phyloP scores from a whole-genome alignment of 2,113 vertebrate species.

The Caranx ignobilis region DNA sequence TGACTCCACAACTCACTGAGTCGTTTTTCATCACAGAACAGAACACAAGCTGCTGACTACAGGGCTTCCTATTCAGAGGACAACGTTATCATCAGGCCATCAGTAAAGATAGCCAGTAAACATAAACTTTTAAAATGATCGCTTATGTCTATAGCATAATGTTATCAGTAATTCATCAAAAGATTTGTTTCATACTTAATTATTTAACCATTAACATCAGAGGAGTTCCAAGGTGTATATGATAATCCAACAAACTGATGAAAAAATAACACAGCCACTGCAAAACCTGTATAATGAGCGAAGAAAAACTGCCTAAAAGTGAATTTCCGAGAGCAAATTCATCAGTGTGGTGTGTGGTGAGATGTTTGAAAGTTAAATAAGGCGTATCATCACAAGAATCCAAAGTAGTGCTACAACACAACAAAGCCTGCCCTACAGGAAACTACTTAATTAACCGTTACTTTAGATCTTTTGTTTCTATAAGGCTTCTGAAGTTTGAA shows the following conservation, averaged over 20 bases:
- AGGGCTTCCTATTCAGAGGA: not conserved
- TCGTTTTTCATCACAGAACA: not conserved
- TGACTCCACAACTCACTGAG: conserved; percentile 4
- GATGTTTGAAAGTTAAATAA: not conserved
- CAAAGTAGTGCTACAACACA: not conserved
- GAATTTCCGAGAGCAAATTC: not conserved
- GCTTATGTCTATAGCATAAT: not conserved
- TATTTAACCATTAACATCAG: not conserved
- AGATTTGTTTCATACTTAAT: not conserved
- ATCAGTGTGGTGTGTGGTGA: not conserved
- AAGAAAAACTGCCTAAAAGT: not conserved
- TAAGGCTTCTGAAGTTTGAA: not conserved
- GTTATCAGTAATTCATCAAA: not conserved
- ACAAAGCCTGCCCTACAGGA: not conserved
- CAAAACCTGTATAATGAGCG: not conserved
- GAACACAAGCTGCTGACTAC: conserved; percentile 3
- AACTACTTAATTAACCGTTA: not conserved
- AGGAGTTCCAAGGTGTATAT: not conserved
- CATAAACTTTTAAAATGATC: not conserved
- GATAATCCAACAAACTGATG: not conserved
- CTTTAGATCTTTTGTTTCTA: not conserved
- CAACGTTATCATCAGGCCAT: not conserved
- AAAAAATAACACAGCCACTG: not conserved
- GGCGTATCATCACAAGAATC: not conserved
- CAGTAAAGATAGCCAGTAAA: not conserved